A percentile compares a stretch with the other conserved stretches of the same genome.
Conservation (phyloP, 1,140 invertebrate genomes). For the Cherax destructor region DNA sequence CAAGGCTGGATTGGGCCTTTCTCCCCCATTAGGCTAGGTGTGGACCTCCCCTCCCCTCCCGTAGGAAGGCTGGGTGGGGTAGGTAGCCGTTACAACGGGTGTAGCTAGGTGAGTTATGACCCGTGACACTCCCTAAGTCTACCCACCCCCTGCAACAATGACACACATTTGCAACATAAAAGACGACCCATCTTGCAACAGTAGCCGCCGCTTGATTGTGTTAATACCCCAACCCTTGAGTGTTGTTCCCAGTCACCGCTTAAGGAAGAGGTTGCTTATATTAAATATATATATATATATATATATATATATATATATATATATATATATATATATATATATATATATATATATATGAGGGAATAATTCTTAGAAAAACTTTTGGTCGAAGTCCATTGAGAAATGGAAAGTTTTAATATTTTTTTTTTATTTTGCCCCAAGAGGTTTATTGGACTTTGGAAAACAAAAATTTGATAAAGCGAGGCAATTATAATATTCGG, state of each 20-base stretch:
- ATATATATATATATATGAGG: too few species aligned
- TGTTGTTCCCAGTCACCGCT: not conserved
- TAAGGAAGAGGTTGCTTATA: too few species aligned
- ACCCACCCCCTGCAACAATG: slow-evolving; percentile 64
- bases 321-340: slow-evolving; percentile 22
- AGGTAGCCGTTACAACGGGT: not conserved
- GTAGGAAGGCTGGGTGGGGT: not conserved
- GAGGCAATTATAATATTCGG: too few species aligned
- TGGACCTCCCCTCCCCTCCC: not conserved
- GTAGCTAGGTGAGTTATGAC: slow-evolving; percentile 44
- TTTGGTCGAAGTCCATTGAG: too few species aligned
- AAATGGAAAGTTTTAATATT: too few species aligned
- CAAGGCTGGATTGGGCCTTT: too few species aligned
- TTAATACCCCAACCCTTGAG: slow-evolving; percentile 17
- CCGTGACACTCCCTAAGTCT: slow-evolving; percentile 53
- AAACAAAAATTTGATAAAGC: too few species aligned
- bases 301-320: slow-evolving; percentile 27
- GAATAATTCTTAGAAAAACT: not conserved
- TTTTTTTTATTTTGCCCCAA: too few species aligned
- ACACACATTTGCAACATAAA: slow-evolving; percentile 65
- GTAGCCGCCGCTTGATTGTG: slow-evolving; percentile 51
- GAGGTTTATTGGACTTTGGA: too few species aligned
- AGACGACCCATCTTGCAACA: slow-evolving; percentile 56
- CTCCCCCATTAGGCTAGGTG: too few species aligned
- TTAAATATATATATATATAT: slow-evolving; percentile 15